phyloP scores from a whole-genome alignment of 2,888 invertebrate genomes.

The Caenorhabditis angaria region DNA sequence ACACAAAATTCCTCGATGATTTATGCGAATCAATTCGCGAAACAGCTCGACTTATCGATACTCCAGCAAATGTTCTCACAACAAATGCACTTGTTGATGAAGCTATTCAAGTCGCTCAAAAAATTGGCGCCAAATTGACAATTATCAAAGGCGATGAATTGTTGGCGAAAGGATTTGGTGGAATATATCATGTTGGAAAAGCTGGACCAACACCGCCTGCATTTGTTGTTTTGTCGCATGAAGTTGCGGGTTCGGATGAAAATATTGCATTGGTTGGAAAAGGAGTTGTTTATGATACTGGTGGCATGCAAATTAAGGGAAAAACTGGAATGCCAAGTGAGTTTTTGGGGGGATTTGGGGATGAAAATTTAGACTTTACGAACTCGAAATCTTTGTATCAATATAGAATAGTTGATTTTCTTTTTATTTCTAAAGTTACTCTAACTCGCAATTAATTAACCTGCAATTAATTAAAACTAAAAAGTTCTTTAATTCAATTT shows the following conservation, averaged over 20 bases:
- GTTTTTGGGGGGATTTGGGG: too few species aligned
- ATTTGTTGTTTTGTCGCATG: slow-evolving; percentile 78
- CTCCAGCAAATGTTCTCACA: slow-evolving; percentile 86
- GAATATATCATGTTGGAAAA: slow-evolving; percentile 84
- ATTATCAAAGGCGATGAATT: slow-evolving; percentile 80
- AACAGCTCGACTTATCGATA: slow-evolving; percentile 85
- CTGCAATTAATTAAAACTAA: too few species aligned
- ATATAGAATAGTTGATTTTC: too few species aligned
- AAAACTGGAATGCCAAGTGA: slow-evolving; percentile 76
- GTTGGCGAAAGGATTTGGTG: slow-evolving; percentile 83
- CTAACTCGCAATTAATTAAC: too few species aligned
- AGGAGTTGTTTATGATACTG: slow-evolving; percentile 92
- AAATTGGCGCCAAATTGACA: slow-evolving; percentile 43
- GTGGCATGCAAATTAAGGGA: slow-evolving; percentile 88
- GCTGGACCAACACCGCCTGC: slow-evolving; percentile 80
- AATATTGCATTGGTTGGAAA: slow-evolving; percentile 90
- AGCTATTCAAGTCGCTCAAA: slow-evolving; percentile 74
- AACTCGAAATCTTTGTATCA: too few species aligned
- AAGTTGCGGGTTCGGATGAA: slow-evolving; percentile 75
- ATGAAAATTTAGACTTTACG: too few species aligned
- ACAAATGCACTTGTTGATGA: slow-evolving; percentile 79
- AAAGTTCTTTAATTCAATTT: too few species aligned
- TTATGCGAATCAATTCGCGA: slow-evolving; percentile 77
- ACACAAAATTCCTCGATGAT: slow-evolving; percentile 71
- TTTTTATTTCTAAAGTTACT: too few species aligned